Evolutionary conservation across 2,797 vertebrate species (phyloP).

Genomic region (Netta rufina): DNA sequence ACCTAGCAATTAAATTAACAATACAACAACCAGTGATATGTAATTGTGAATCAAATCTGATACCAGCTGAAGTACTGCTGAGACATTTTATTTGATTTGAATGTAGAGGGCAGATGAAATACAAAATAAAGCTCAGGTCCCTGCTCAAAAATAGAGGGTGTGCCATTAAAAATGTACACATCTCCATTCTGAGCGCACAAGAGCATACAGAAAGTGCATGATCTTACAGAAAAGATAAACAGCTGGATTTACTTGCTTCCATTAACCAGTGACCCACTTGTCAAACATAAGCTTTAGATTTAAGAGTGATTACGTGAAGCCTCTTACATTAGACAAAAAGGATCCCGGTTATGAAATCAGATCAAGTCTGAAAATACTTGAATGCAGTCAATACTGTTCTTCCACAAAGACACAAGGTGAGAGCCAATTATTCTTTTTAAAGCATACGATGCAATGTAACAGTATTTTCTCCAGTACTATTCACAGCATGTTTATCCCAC

Average conservation of each 20-base stretch:
- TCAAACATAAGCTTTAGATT: constrained; percentile 67
- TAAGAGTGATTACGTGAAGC: constrained; percentile 59
- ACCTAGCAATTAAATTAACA: not conserved
- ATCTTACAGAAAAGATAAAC: constrained; percentile 52
- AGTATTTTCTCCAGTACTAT: not conserved
- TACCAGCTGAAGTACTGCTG: not conserved
- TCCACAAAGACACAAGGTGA: not conserved
- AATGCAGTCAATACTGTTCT: not conserved
- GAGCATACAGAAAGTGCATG: not conserved
- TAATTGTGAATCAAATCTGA: not conserved
- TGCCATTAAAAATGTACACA: constrained; percentile 19
- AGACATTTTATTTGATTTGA: not conserved
- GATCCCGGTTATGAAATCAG: constrained; percentile 25
- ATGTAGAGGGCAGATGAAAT: not conserved
- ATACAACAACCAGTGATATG: not conserved
- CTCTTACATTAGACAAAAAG: constrained; percentile 41
- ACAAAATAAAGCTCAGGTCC: not conserved
- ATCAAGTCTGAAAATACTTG: constrained; percentile 18
- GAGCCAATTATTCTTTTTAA: not conserved
- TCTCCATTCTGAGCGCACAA: constrained; percentile 21
- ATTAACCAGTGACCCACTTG: constrained; percentile 70
- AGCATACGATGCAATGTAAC: not conserved
- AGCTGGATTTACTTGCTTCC: constrained; percentile 65
- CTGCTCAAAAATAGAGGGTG: not conserved
- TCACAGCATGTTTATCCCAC: not conserved